phyloP scores from a whole-genome alignment of 1,140 invertebrate species.

The Trichogramma pretiosum region DNA sequence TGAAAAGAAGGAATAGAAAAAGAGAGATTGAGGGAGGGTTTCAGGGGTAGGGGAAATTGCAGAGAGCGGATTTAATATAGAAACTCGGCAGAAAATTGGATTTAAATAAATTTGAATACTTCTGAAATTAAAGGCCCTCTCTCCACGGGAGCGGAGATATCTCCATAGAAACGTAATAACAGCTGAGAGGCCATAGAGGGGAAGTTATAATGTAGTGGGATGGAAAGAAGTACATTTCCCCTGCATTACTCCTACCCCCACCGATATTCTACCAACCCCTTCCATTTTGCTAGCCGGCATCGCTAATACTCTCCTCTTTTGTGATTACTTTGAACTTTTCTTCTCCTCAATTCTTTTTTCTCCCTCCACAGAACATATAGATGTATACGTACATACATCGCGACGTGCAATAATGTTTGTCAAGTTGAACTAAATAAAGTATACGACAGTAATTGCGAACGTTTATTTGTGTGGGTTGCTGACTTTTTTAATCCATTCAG shows the following conservation, averaged over 20 bases:
- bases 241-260: constrained; percentile 16
- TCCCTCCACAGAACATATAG: not conserved
- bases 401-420: too few relatives aligned
- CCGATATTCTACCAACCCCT: constrained; percentile 8
- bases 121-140: constrained; percentile 43
- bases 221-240: too few relatives aligned
- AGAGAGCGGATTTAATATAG: constrained; percentile 31
- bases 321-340: not conserved
- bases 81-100: constrained; percentile 38
- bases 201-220: too few relatives aligned
- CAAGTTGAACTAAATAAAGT: too few relatives aligned
- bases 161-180: constrained; percentile 42
- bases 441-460: too few relatives aligned
- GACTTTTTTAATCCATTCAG: too few relatives aligned
- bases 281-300: constrained; percentile 20
- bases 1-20: constrained; percentile 23
- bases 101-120: constrained; percentile 45
- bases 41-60: constrained; percentile 12
- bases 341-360: not conserved
- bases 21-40: constrained; percentile 1
- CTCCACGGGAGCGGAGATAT: constrained; percentile 26
- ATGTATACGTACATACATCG: too few relatives aligned
- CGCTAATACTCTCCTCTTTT: constrained; percentile 12
- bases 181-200: too few relatives aligned
- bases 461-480: too few relatives aligned